A percentile compares a stretch with the other conserved stretches of the same genome.
phyloP scores from a whole-genome alignment of 37 sponge, comb jelly and placozoan species.

The Bolinopsis microptera region DNA sequence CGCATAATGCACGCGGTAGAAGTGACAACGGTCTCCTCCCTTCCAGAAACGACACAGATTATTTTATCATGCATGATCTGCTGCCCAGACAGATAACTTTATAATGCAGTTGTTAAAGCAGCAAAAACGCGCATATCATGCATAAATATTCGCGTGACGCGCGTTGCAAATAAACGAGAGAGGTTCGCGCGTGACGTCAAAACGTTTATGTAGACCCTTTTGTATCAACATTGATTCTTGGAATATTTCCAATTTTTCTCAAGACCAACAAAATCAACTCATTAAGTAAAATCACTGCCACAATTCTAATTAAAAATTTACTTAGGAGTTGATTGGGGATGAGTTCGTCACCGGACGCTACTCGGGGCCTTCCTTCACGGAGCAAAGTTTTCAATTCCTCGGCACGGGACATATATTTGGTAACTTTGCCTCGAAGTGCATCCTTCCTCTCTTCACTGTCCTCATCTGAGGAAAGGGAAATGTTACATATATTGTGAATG shows the following conservation, averaged over 20 bases:
- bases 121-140: too few species aligned
- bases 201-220: not conserved
- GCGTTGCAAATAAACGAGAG: not conserved
- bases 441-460: constrained; percentile 22
- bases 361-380: constrained; percentile 12
- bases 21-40: not conserved
- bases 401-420: constrained; percentile 57
- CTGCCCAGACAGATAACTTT: too few species aligned
- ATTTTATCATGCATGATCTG: not conserved
- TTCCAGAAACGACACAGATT: not conserved
- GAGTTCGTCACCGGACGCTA: constrained; percentile 29
- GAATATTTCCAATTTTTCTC: not conserved
- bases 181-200: not conserved
- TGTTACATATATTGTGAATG: not conserved
- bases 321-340: constrained; percentile 49
- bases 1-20: too few species aligned
- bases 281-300: too few species aligned
- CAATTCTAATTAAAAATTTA: not conserved
- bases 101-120: too few species aligned
- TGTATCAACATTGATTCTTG: not conserved
- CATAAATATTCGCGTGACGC: too few species aligned
- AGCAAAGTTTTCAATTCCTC: constrained; percentile 33
- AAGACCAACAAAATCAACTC: too few species aligned
- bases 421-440: constrained; percentile 9
- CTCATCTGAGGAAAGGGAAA: constrained; percentile 40